A percentile compares a stretch with the other conserved stretches of the same genome.
Evolutionary conservation across 2,797 vertebrate species (phyloP).

Genomic region (Syngnathus acus): DNA sequence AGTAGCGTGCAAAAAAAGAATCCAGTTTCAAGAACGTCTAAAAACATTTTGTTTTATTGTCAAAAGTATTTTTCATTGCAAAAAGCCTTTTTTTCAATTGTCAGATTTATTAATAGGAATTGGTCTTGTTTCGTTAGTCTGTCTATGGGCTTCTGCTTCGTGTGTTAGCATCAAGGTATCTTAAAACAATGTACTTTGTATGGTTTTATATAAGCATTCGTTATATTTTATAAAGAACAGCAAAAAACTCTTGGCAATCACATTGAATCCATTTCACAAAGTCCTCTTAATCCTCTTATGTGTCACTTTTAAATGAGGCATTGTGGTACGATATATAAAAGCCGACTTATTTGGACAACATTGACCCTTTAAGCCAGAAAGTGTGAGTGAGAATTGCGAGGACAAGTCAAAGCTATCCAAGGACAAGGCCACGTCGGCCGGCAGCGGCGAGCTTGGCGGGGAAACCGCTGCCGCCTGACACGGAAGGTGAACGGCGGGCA

Average conservation of each 20-base stretch:
- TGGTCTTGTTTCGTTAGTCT: not conserved
- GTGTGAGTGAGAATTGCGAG: not conserved
- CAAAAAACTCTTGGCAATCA: slow-evolving; percentile 18
- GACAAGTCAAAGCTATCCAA: not conserved
- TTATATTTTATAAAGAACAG: not conserved
- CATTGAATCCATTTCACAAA: slow-evolving; percentile 37
- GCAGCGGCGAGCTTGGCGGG: not conserved
- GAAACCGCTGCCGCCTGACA: not conserved
- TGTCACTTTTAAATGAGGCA: slow-evolving; percentile 34
- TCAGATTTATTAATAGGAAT: too few species aligned
- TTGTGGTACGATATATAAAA: slow-evolving; percentile 10
- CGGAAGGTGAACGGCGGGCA: slow-evolving; percentile 3
- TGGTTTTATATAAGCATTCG: too few species aligned
- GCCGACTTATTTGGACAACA: slow-evolving; percentile 12
- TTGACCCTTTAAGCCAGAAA: not conserved
- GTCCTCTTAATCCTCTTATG: slow-evolving; percentile 41
- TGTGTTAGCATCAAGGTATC: not conserved
- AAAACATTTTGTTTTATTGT: too few species aligned
- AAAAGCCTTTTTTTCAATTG: too few species aligned
- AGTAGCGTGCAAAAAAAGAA: too few species aligned
- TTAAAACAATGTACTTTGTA: not conserved
- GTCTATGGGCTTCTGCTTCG: not conserved
- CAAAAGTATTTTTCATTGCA: not conserved
- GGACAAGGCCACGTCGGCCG: not conserved
- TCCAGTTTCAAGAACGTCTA: too few species aligned